Percentiles rank a stretch among this genome's conserved stretches.
These are phyloP conservation scores for Lampropteryx suffumata DNA, from an alignment of 2,888 invertebrate genomes.

Conservation along the genomic window DNA sequence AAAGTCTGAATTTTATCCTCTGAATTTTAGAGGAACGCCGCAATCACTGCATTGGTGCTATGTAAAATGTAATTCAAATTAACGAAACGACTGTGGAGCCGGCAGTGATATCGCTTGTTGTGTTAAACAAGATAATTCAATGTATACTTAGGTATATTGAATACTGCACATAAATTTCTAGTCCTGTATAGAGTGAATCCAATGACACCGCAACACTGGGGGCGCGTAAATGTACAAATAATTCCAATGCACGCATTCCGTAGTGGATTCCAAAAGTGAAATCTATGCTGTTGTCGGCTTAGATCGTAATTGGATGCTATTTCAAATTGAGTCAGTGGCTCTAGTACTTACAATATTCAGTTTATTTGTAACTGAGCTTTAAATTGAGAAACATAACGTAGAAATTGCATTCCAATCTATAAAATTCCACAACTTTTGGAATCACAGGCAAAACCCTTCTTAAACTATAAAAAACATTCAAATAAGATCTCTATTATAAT, in stretches of 20 bases:
- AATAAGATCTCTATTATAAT: too few relatives aligned
- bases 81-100: constrained; percentile 43
- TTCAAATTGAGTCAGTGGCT: constrained; percentile 14
- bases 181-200: constrained; percentile 49
- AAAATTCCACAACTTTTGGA: too few relatives aligned
- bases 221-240: constrained; percentile 57
- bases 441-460: too few relatives aligned
- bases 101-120: constrained; percentile 30
- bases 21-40: constrained; percentile 27
- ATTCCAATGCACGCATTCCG: constrained; percentile 53
- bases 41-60: constrained; percentile 27
- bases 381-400: too few relatives aligned
- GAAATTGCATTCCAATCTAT: too few relatives aligned
- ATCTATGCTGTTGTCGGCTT: constrained; percentile 40
- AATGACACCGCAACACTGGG: constrained; percentile 51
- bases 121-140: constrained; percentile 54
- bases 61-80: constrained; percentile 43
- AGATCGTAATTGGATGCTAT: constrained; percentile 23
- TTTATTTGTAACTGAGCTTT: too few relatives aligned
- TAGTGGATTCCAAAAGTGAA: constrained; percentile 50
- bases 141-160: constrained; percentile 46
- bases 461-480: too few relatives aligned
- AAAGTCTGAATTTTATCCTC: too few relatives aligned
- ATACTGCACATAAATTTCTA: constrained; percentile 58
- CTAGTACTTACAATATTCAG: background rate